These are phyloP conservation scores for Panulirus ornatus DNA, from an alignment of 1,140 invertebrate species.

Conservation along the genomic window DNA sequence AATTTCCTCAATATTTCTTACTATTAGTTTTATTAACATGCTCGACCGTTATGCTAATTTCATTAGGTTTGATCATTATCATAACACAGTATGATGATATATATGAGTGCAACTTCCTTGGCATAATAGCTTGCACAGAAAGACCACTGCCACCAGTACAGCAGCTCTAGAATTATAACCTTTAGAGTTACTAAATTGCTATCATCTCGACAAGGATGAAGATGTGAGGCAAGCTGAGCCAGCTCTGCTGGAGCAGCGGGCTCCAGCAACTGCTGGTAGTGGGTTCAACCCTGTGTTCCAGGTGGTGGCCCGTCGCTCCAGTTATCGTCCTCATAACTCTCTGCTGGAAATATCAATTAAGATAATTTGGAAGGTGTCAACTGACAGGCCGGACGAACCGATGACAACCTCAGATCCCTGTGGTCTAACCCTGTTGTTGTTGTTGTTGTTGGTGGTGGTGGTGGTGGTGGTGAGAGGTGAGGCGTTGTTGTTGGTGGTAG, in stretches of 20 bases:
- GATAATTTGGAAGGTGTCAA: conserved; percentile 53
- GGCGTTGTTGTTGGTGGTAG: neutral
- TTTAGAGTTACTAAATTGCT: no score
- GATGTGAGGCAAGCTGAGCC: neutral
- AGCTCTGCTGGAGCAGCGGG: no score
- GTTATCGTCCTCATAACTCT: neutral
- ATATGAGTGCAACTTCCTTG: no score
- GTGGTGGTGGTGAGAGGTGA: neutral
- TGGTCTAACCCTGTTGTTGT: neutral
- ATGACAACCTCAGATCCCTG: conserved; percentile 53
- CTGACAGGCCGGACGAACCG: conserved; percentile 32
- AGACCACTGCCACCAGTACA: no score
- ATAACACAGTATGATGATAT: no score
- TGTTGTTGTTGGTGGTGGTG: neutral
- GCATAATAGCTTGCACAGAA: no score
- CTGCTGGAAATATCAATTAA: conserved; percentile 63
- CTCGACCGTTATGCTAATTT: no score
- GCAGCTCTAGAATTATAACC: no score
- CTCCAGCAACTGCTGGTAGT: no score
- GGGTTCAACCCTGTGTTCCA: neutral
- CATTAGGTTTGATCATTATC: no score
- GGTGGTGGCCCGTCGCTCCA: neutral
- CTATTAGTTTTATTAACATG: no score
- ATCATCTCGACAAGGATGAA: neutral
- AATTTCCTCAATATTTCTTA: no score